Evolutionary conservation across 2,113 vertebrate species (phyloP).

Genomic region (Ellobius talpinus): DNA sequence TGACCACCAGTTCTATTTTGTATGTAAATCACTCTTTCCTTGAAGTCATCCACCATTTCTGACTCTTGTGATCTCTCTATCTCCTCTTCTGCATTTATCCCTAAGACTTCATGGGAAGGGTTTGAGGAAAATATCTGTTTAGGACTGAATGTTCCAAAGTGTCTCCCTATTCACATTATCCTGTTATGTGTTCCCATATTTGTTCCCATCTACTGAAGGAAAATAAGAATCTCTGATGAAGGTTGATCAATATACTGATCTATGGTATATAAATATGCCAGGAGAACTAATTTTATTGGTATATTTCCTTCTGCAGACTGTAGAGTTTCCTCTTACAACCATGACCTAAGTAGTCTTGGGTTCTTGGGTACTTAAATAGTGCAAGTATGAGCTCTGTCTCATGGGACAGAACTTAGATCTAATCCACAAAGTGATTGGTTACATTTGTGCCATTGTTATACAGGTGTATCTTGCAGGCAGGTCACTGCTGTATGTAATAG

Average conservation of each 20-base stretch:
- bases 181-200: not conserved
- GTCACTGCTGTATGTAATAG: not conserved
- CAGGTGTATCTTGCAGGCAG: not conserved
- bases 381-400: not conserved
- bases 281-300: not conserved
- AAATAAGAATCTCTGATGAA: not conserved
- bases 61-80: not conserved
- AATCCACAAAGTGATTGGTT: not conserved
- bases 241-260: not conserved
- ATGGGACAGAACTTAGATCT: not conserved
- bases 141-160: not conserved
- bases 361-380: not conserved
- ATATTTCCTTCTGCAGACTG: not conserved
- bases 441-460: not conserved
- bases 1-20: not conserved
- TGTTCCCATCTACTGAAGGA: not conserved
- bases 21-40: not conserved
- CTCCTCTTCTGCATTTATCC: not conserved
- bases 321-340: not conserved
- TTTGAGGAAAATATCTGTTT: not conserved
- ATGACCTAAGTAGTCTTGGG: not conserved
- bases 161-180: not conserved
- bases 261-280: not conserved
- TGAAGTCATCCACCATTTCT: not conserved
- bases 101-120: not conserved